Percentiles rank a stretch among this genome's conserved stretches.
These are phyloP conservation scores for Callyntrura sp. DNA, from an alignment of 2,888 invertebrate species.

Conservation along the genomic window DNA sequence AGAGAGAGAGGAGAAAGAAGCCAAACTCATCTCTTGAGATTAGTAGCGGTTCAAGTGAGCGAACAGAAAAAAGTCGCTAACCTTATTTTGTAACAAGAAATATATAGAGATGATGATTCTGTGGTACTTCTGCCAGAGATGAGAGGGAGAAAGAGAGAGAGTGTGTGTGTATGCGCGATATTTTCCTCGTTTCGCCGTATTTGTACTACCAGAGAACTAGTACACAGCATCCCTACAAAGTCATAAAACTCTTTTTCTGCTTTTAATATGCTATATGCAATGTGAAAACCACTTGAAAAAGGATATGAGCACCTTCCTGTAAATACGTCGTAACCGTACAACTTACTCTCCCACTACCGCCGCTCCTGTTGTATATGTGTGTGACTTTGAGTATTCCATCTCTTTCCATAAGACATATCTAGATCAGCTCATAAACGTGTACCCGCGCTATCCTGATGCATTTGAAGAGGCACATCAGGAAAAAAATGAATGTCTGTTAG, in stretches of 20 bases:
- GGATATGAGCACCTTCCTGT: conserved; percentile 52
- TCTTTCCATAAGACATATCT: not conserved
- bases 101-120: not conserved
- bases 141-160: no score
- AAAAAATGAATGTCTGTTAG: conserved; percentile 38
- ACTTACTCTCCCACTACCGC: no score
- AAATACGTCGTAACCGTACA: conserved; percentile 9
- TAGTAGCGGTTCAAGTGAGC: conserved; percentile 54
- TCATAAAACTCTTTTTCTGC: not conserved
- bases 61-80: conserved; percentile 32
- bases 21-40: conserved; percentile 69
- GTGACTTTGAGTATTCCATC: not conserved
- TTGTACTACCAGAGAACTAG: not conserved
- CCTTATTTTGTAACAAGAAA: conserved; percentile 10
- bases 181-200: not conserved
- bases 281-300: conserved; percentile 52
- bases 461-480: conserved; percentile 11
- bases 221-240: not conserved
- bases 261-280: not conserved
- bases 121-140: not conserved
- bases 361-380: not conserved
- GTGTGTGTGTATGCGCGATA: no score
- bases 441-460: not conserved
- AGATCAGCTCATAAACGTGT: conserved; percentile 5
- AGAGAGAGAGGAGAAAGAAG: not conserved